These are phyloP conservation scores for Colaptes auratus DNA, from an alignment of 2,113 vertebrate genomes.

Conservation along the genomic window DNA sequence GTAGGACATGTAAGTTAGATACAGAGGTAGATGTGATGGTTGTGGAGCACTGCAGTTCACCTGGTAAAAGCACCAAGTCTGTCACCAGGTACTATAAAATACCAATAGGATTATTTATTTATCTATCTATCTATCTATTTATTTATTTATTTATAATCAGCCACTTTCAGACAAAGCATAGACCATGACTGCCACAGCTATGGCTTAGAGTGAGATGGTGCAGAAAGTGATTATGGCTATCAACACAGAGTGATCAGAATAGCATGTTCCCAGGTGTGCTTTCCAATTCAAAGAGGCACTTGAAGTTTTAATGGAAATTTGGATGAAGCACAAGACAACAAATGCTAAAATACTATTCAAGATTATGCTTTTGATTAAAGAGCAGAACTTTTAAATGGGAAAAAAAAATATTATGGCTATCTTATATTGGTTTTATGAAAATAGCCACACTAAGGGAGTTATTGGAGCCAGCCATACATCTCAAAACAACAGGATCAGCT, in stretches of 20 bases:
- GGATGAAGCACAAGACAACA: not conserved
- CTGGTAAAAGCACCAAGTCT: not conserved
- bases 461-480: not conserved
- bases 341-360: not conserved
- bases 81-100: not conserved
- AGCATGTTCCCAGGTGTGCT: not conserved
- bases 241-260: not conserved
- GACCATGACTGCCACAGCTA: not conserved
- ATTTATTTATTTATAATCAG: not conserved
- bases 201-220: not conserved
- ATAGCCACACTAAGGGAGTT: not conserved
- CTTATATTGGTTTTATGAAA: not conserved
- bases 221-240: not conserved
- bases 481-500: not conserved
- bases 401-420: not conserved
- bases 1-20: not conserved
- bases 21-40: not conserved
- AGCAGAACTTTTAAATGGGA: not conserved
- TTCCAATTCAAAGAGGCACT: not conserved
- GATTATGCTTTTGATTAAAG: not conserved
- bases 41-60: not conserved
- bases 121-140: not conserved
- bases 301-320: slow-evolving; percentile 19
- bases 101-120: not conserved
- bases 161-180: not conserved